Base-by-base conservation (phyloP, 2,113 vertebrate genomes). In the Choloepus hoffmanni region DNA sequence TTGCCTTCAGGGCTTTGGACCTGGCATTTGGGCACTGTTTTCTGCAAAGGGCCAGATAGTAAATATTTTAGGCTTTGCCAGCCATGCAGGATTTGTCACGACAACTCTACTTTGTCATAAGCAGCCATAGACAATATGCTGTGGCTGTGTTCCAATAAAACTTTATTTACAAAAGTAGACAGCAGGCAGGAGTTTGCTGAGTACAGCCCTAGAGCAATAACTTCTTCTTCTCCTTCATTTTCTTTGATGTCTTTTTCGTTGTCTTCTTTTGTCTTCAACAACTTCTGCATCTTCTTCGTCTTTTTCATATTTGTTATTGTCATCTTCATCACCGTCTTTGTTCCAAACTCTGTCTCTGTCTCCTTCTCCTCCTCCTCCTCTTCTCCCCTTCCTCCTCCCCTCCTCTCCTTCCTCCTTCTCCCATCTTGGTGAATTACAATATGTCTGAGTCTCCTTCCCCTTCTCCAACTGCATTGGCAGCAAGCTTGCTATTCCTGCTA, bases 91-190 rank as follows among this genome's bases (percentile, higher is more conserved):
- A 43, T 85, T 79, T 79, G 48, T 91, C 85, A 95, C 26, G 63
- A 58, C 48, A 83, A 30, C 82, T 91, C 33, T 72, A 8, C 28
- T 60, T 70, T 77, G 63, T 70, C 26, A 55, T 78, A 65, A 96
- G 84, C 28, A 68, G 15, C 30, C 81, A 19, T 36, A 30, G n/a
- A 62, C 28, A 62, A 10, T 88, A 28, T 53, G 60, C 72, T 55
- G 3, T 84, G n/a, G 7, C n/a, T 87, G 24, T 62, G 73, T 92
- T 85, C 81, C 30, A 43, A 81, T 73, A 77, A 94, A 91, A 93
- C 50, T 95, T 96, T 93, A 93, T 95, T 93, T 84, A 40, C 40
- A 83, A 89, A 89, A 84, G 9, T 62, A 43, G 58, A 19, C 28
- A 2, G 2, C 36, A 23, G n/a, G 8, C 55, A 23, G 48, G 9